Evolutionary conservation across 2,888 invertebrate genomes (phyloP).

Genomic region (Ferdinandea cuprea): DNA sequence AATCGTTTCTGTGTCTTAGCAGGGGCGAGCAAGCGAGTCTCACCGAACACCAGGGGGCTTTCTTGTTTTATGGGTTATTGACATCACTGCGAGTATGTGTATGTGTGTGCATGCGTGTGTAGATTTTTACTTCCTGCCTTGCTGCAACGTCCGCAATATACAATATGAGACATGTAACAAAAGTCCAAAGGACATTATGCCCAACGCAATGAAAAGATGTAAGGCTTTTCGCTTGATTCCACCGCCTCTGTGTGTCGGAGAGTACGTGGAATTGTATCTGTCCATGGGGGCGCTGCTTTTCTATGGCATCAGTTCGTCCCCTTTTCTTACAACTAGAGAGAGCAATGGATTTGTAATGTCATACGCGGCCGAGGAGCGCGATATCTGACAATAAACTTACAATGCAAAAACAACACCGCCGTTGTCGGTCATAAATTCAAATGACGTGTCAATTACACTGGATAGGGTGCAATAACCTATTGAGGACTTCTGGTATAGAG

Average conservation of each 20-base stretch:
- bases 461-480: constrained; percentile 51
- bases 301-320: constrained; percentile 46
- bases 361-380: constrained; percentile 12
- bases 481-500: constrained; percentile 14
- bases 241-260: not conserved
- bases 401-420: constrained; percentile 6
- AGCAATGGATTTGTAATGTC: constrained; percentile 41
- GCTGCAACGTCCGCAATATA: constrained; percentile 40
- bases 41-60: constrained; percentile 40
- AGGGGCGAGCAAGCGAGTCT: constrained; percentile 30
- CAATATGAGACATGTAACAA: constrained; percentile 8
- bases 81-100: constrained; percentile 32
- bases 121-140: constrained; percentile 48
- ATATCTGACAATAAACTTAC: constrained; percentile 40
- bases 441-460: constrained; percentile 65
- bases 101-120: constrained; percentile 11
- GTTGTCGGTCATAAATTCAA: constrained; percentile 66
- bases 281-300: constrained; percentile 44
- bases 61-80: constrained; percentile 70
- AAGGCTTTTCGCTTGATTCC: not conserved
- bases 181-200: constrained; percentile 46
- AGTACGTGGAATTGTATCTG: constrained; percentile 51
- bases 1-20: constrained; percentile 28
- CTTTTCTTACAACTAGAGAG: constrained; percentile 13
- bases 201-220: constrained; percentile 14